Evolutionary conservation across 2,113 vertebrate species (phyloP).

Genomic region (Erythrocebus patas): DNA sequence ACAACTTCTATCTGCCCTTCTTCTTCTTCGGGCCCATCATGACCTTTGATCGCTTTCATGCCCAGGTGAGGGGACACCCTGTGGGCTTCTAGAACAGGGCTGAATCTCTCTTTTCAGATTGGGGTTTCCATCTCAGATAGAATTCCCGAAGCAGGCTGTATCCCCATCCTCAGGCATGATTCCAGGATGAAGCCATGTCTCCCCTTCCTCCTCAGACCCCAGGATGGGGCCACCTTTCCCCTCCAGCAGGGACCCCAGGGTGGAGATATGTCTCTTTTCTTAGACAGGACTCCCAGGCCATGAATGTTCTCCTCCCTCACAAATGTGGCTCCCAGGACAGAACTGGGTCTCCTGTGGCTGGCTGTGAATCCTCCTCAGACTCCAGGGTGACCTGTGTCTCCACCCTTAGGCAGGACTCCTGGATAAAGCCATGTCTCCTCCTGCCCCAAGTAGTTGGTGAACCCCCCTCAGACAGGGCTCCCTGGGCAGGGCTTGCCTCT

Average conservation of each 20-base stretch:
- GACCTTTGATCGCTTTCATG: constrained; percentile 93
- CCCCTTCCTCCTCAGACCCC: background rate
- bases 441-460: background rate
- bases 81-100: background rate
- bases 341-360: background rate
- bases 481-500: background rate
- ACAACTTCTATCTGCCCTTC: constrained; percentile 99
- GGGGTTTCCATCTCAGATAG: background rate
- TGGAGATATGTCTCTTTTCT: background rate
- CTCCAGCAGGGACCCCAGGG: background rate
- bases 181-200: background rate
- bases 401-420: background rate
- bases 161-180: background rate
- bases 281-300: background rate
- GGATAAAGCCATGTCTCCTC: background rate
- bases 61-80: constrained; percentile 85
- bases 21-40: constrained; percentile 98
- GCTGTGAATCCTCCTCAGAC: background rate
- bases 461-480: background rate
- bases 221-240: accelerated
- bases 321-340: too few relatives aligned
- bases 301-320: background rate
- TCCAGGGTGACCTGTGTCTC: background rate
- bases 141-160: background rate
- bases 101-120: background rate